A percentile compares a stretch with the other conserved stretches of the same genome.
phyloP scores from a whole-genome alignment of 2,888 invertebrate genomes.

The Chironomus tentans region DNA sequence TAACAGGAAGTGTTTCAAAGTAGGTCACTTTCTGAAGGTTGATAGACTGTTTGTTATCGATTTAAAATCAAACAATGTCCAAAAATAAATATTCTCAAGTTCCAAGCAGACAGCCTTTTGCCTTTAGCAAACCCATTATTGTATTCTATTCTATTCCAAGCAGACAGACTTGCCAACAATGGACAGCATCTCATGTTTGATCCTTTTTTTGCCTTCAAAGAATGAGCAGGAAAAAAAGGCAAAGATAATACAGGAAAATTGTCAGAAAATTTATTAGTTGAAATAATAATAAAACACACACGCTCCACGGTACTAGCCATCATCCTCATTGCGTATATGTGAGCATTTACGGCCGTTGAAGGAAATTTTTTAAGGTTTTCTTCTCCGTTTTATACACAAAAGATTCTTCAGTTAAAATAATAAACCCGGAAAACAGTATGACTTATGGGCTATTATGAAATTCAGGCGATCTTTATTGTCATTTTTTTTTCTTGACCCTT shows the following conservation, averaged over 20 bases:
- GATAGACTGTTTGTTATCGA: too few relatives aligned
- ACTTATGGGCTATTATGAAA: constrained; percentile 25
- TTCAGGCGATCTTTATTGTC: constrained; percentile 19
- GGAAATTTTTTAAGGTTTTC: not conserved
- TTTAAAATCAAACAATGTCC: too few relatives aligned
- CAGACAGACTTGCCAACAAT: too few relatives aligned
- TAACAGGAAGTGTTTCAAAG: too few relatives aligned
- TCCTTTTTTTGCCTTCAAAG: not conserved
- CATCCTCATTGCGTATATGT: not conserved
- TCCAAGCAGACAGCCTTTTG: too few relatives aligned
- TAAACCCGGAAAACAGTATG: constrained; percentile 26
- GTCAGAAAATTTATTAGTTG: constrained; percentile 19
- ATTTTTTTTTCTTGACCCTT: constrained; percentile 25
- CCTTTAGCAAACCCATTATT: too few relatives aligned
- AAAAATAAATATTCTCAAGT: too few relatives aligned
- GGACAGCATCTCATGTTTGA: too few relatives aligned
- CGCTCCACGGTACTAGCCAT: not conserved
- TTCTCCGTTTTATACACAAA: not conserved
- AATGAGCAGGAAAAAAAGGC: not conserved
- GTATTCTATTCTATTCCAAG: too few relatives aligned
- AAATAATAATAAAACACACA: constrained; percentile 26
- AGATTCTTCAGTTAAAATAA: constrained; percentile 15
- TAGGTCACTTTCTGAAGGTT: too few relatives aligned
- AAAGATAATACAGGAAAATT: not conserved
- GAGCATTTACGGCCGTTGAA: not conserved